Base-by-base conservation (phyloP, 2,797 vertebrate genomes). In the Poeciliopsis gracilis region DNA sequence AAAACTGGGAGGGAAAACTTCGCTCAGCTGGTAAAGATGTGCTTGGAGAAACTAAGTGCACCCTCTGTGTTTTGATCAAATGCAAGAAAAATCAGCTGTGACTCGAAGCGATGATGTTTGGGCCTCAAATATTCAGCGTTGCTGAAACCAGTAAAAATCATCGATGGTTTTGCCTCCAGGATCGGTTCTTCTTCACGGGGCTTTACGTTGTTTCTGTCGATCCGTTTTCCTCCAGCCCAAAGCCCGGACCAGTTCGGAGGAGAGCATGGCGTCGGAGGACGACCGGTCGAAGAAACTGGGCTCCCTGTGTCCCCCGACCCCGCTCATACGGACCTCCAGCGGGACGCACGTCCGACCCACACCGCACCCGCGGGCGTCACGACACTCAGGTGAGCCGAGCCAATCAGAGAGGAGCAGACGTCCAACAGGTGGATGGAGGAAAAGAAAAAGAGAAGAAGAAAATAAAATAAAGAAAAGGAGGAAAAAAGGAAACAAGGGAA, bases 301-400 rank as follows among this genome's bases (percentile, higher is more conserved):
- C 43, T 84, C 74, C 0, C 82, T 91, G 23, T 76, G 79, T 12
- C 77, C 85, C 71, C 88, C 94, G 2, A 3, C 23, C 9, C 88
- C 95, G 0, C 89, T 96, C 55, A 88, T 95, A 16, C 94, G 96
- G 43, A 97, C 96, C 47, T 96, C 95, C 73, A 97, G 97, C 0
- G 96, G 96, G n/a, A 96, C 97, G 2, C 86, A 94, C 0, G 80
- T 93, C 55, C 72, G 86, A 30, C 92, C 94, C 0, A 47, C 81
- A 8, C 90, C 83, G 7, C 79, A 78, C 20, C 93, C 79, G 0
- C 90, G 80, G 61, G 59, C 84, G 43, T 84, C 92, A 1, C 88
- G 90, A 28, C 94, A 93, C 89, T 97, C 97, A 79, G 97, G 97
- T 98, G 90, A 93, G 33, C 45, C 4, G 25, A 45, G 28, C 72